Base-by-base conservation (phyloP, 2,113 vertebrate species). In the Dermatemys mawii region DNA sequence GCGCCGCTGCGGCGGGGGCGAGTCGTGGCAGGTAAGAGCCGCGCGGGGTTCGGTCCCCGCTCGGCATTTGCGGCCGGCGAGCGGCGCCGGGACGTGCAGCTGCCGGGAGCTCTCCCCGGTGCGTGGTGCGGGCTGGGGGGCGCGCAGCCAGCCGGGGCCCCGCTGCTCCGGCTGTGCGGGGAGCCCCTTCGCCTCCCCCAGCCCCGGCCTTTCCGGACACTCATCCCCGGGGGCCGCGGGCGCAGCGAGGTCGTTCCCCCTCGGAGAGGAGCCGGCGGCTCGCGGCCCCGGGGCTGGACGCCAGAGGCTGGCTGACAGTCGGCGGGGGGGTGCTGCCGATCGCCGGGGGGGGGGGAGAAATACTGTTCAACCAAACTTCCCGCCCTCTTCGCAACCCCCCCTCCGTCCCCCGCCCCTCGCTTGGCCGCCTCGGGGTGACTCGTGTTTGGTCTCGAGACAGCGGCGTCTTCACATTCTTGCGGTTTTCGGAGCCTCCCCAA, bases 361-460 rank as follows among this genome's bases (percentile, higher is more conserved):
- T 87, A 86, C 50, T 86, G 86, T 94, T 93, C 89, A 93, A 49
- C 81, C 84, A 73, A 87, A 50, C 78, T 90, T 70, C 92, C 87
- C 91, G 89, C 91, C 86, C 87, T 90, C 91, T 78, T 87, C 5
- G 78, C 78, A n/a, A 60, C 73, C 78, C 60, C 48, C 38, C 81
- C 2, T 3, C n/a, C 49, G 51, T 27, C 24, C 27, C 1, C 75
- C 75, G 2, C 57, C 55, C 27, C 55, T 41, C 38, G 8, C 38
- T 38, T 29, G 44, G 38, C 44, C 12, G 44, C 29, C 57, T 32
- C 29, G 60, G 60, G 60, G 32, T 35, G 60, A 17, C 60, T 35
- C 14, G 55, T 32, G 22, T 53, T 13, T 46, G 60, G 85, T 87
- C 5, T 41, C 2, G 46, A 79, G 79, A 80, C 83, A 81, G 86